Evolutionary conservation across 1,140 invertebrate genomes (phyloP), one percentile per base, ranked within the genome.

Genomic region (Aphelinus atriplicis): DNA sequence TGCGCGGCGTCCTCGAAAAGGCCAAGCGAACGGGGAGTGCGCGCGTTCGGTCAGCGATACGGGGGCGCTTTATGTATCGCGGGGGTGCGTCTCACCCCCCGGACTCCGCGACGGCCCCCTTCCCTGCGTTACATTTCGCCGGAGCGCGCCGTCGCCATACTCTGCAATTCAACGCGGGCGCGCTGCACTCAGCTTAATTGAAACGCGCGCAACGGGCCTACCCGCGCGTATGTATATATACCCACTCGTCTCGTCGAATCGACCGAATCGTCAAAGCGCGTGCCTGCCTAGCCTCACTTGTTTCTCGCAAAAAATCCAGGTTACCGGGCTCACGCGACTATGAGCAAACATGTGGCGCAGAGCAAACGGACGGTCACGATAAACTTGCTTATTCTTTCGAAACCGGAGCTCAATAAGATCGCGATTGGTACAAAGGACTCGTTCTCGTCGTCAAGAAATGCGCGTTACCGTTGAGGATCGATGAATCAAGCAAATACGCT

Each of bases 271-370:
- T 60, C 46, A 60, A 60, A 60, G n/a, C 56, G n/a, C 43, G 10
- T 51, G 26, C 55, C 42, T 3, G 47, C 2, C 48, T 9, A 9
- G 43, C 9, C 60, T 63, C 61, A 45, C 46, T 63, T 63, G 46
- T 63, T 26, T 26, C 26, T 26, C 26, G 26, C 26, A 43, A 47
- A 45, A 63, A 63, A 63, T 63, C 61, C 61, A 47, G 61, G 61
- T 63, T 63, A 63, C 61, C 42, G 46, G 61, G 46, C 61, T 63
- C 10, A 26, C 26, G 26, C 26, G 26, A 26, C 26, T 26, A 26
- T 26, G 26, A 26, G 26, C 26, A 0, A 26, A 26, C 26, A 26
- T 26, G 26, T 26, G 26, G 26, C 26, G 26, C 26, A 26, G 26
- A 26, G 26, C 26, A 26, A 26, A 26, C 26, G 26, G 26, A 26